Evolutionary conservation across 1,140 invertebrate species (phyloP), one percentile per base, ranked within the genome.

Genomic region (Diploscapter pachys): DNA sequence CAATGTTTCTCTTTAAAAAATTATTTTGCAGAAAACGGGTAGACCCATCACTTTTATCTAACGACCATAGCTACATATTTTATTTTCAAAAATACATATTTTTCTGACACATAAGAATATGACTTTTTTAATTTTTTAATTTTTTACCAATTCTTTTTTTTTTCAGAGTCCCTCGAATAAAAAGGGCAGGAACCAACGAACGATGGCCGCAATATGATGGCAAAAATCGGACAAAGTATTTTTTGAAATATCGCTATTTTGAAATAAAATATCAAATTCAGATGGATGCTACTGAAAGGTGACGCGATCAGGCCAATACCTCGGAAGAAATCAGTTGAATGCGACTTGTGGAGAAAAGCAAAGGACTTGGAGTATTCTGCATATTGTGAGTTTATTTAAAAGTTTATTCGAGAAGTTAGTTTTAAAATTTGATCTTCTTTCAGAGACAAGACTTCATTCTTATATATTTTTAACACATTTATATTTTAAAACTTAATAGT

Each of bases 281-380:
- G 73, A 63, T 86, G 84, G 84, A 82, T 85, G 82, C 72, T 82
- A 48, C 71, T 85, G 31, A 85, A 81, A 65, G 80, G 76, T 9
- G 80, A 81, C 53, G 79, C 81, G 63, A 78, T 83, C 66, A 69
- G 76, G 63, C 72, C 82, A 49, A 83, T 85, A 51, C 55, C 56
- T 13, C 70, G 74, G 31, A 71, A 49, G n/a, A 85, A 85, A 67
- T 69, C 80, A 57, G 70, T 71, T 8, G 83, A 84, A 69, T 84
- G 83, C 63, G 64, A 71, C 56, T 59, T 84, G 48, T 84, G 83
- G 83, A 69, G 83, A 63, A 63, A 78, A 56, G 80, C 75, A 2
- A 75, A 79, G 54, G 83, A 84, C 57, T 82, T 85, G 57, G 83
- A 85, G 66, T 84, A 83, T 71, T 8, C 75, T 52, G 72, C 83